Percentiles rank a stretch among this genome's conserved stretches.
Evolutionary conservation across 2,888 invertebrate genomes (phyloP).

Genomic region (Ypsolopha sequella): DNA sequence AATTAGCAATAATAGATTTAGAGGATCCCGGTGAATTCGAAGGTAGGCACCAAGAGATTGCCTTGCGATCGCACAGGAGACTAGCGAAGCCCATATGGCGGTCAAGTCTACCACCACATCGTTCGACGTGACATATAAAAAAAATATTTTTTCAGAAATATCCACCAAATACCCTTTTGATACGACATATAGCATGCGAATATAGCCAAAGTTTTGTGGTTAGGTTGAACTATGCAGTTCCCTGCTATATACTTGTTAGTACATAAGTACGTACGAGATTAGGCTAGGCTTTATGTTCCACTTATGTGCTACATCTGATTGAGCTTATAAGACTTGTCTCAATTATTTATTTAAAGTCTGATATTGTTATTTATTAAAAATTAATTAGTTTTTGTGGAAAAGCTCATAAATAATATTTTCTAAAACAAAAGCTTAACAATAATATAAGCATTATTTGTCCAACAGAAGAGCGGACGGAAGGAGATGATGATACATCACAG

Average conservation of each 20-base stretch:
- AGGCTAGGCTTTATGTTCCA: neutral
- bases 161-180: neutral
- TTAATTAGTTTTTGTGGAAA: too few species aligned
- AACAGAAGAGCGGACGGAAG: slow-evolving; percentile 61
- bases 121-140: slow-evolving; percentile 24
- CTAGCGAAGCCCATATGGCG: slow-evolving; percentile 64
- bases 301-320: neutral
- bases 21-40: neutral
- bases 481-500: slow-evolving; percentile 63
- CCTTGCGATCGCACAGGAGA: slow-evolving; percentile 28
- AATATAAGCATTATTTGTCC: slow-evolving; percentile 6
- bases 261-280: neutral
- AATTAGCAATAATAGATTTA: slow-evolving; percentile 6
- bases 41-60: slow-evolving; percentile 19
- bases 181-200: neutral
- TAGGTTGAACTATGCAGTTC: neutral
- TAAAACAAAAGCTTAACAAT: too few species aligned
- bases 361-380: too few species aligned
- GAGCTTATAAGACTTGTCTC: too few species aligned
- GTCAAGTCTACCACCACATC: slow-evolving; percentile 62
- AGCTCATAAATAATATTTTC: too few species aligned
- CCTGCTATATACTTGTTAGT: neutral
- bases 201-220: slow-evolving; percentile 3
- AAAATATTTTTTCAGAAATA: slow-evolving; percentile 1
- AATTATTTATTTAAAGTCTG: too few species aligned